Evolutionary conservation across 2,888 invertebrate species (phyloP).

Genomic region (Caenorhabditis becei): DNA sequence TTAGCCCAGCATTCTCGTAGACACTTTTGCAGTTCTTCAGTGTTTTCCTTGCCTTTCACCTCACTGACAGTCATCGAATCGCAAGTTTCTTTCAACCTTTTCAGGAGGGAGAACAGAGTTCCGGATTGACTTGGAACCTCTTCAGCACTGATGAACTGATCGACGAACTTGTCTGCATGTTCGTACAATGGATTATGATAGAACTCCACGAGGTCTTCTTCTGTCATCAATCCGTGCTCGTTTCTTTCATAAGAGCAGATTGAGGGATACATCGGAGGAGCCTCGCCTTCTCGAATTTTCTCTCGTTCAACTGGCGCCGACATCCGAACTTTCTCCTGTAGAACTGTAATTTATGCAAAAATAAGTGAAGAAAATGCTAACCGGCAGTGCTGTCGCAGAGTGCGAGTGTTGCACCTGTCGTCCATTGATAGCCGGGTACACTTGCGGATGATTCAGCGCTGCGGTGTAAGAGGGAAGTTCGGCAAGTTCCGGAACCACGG

Average conservation of each 20-base stretch:
- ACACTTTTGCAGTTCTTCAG: slow-evolving; percentile 59
- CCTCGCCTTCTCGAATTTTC: slow-evolving; percentile 38
- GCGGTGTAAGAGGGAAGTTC: slow-evolving; percentile 58
- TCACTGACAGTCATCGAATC: slow-evolving; percentile 62
- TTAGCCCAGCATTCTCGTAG: slow-evolving; percentile 73
- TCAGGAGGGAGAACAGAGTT: slow-evolving; percentile 70
- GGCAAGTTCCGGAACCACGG: slow-evolving; percentile 52
- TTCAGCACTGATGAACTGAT: slow-evolving; percentile 75
- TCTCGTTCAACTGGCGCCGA: slow-evolving; percentile 31
- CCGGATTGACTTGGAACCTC: slow-evolving; percentile 69
- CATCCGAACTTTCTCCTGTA: slow-evolving; percentile 38
- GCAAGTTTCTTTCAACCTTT: slow-evolving; percentile 67
- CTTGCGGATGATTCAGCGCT: slow-evolving; percentile 49
- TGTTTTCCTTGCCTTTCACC: slow-evolving; percentile 64
- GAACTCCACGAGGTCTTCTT: slow-evolving; percentile 74
- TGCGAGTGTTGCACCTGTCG: slow-evolving; percentile 42
- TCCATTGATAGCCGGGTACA: slow-evolving; percentile 39
- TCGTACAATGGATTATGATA: slow-evolving; percentile 79
- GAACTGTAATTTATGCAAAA: not conserved
- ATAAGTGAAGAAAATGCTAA: slow-evolving; percentile 6
- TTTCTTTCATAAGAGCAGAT: slow-evolving; percentile 81
- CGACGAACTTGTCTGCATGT: slow-evolving; percentile 77
- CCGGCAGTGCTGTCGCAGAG: slow-evolving; percentile 40
- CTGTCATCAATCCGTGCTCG: slow-evolving; percentile 74
- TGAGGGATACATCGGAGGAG: slow-evolving; percentile 70